These are phyloP conservation scores for Rhopilema esculentum DNA, from an alignment of 30 jellyfish, hydroid and myxozoan genomes.

Conservation along the genomic window DNA sequence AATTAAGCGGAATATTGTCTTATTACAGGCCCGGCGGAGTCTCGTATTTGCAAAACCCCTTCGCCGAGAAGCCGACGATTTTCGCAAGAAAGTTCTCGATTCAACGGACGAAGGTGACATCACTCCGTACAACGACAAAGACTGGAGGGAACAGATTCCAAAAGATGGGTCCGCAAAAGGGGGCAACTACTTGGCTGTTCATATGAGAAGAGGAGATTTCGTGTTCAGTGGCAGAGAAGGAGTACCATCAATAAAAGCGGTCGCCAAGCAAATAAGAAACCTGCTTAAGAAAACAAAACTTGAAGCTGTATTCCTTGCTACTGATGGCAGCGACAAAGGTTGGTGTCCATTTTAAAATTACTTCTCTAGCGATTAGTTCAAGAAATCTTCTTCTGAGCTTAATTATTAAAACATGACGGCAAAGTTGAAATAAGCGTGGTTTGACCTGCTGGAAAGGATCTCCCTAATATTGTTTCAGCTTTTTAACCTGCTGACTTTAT, in stretches of 20 bases:
- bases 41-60: slow-evolving; percentile 89
- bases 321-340: slow-evolving; percentile 92
- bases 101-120: slow-evolving; percentile 80
- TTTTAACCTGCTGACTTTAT: too few species aligned
- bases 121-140: slow-evolving; percentile 83
- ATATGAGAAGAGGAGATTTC: slow-evolving; percentile 91
- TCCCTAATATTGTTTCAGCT: too few species aligned
- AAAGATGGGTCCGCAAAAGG: slow-evolving; percentile 93
- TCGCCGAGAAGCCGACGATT: slow-evolving; percentile 81
- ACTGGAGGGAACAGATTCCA: slow-evolving; percentile 91
- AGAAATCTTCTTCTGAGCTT: not conserved
- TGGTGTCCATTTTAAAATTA: not conserved
- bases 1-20: too few species aligned
- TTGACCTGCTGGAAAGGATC: too few species aligned
- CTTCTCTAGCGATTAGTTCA: too few species aligned
- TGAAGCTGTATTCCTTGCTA: slow-evolving; percentile 72
- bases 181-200: slow-evolving; percentile 91
- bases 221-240: slow-evolving; percentile 81
- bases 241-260: slow-evolving; percentile 88
- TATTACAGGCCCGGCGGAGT: slow-evolving; percentile 89
- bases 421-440: not conserved
- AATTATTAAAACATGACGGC: not conserved
- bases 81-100: slow-evolving; percentile 69
- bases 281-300: slow-evolving; percentile 72
- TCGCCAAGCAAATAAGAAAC: slow-evolving; percentile 59